Evolutionary conservation across 2,888 invertebrate genomes (phyloP), one percentile per base, ranked within the genome.

Genomic region (Scaptomyza parva): DNA sequence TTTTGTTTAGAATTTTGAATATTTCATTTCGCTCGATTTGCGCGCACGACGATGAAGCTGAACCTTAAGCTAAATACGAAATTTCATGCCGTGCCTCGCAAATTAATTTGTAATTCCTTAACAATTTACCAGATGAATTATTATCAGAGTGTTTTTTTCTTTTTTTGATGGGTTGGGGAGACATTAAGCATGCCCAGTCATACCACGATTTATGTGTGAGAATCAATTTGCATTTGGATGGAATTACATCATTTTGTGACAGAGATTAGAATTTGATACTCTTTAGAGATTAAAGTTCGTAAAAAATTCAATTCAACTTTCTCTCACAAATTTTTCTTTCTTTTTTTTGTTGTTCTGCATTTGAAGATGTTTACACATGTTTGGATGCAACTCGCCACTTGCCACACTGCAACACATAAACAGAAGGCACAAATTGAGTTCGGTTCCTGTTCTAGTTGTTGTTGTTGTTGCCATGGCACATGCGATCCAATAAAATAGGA

Each of bases 41-140:
- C 72, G 64, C 61, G 26, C 5, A 8, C 6, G 7, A 48, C 57
- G 37, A 17, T n/a, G n/a, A n/a, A n/a, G n/a, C n/a, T n/a, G n/a
- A n/a, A n/a, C n/a, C n/a, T n/a, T n/a, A n/a, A 7, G n/a, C 61
- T 55, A 78, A 74, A 62, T 61, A 53, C 55, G 17, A 68, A 85
- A 70, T 85, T 85, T 85, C 85, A 86, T 75, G 51, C 14, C 40
- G 35, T 44, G 63, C 47, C 78, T 68, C 69, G 63, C 65, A 86
- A 90, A 89, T 90, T 90, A 88, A 89, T 89, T 90, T 89, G 88
- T 89, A 89, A 90, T 89, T 87, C 88, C 78, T 77, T 83, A 77
- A 83, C 85, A 89, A 89, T 89, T 90, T 89, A 64, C 12, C 63
- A 61, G 39, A 47, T 61, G 61, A 61, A 61, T 61, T 62, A 61